Conservation (phyloP, 1,140 invertebrate genomes). For the Psilanteris sp. region DNA sequence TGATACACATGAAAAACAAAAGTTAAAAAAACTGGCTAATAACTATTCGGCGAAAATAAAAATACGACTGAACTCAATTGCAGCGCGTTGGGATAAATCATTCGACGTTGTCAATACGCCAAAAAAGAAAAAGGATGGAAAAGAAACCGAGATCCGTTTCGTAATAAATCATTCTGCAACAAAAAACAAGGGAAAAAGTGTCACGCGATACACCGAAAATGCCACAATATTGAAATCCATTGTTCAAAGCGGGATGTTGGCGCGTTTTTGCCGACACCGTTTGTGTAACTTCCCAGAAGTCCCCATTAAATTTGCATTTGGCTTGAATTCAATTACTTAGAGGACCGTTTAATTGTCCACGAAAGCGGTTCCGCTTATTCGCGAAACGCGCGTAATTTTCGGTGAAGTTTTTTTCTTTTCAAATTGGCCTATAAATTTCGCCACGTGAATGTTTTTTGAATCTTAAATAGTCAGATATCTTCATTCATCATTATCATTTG, state of each 20-base stretch:
- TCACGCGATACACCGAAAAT: constrained; percentile 33
- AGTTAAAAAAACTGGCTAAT: constrained; percentile 13
- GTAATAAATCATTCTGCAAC: constrained; percentile 39
- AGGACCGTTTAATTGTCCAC: constrained; percentile 63
- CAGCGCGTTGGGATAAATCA: constrained; percentile 36
- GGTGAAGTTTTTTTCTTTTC: constrained; percentile 23
- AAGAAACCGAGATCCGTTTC: background rate
- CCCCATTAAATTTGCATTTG: constrained; percentile 64
- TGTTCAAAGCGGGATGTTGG: constrained; percentile 52
- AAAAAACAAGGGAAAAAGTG: constrained; percentile 12
- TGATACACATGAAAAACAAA: constrained; percentile 4
- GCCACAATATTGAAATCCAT: constrained; percentile 63
- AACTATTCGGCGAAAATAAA: constrained; percentile 37
- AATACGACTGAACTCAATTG: constrained; percentile 16
- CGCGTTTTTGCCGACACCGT: constrained; percentile 23
- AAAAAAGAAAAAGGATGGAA: constrained; percentile 8
- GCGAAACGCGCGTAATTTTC: constrained; percentile 26
- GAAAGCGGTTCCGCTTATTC: constrained; percentile 49
- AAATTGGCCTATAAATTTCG: constrained; percentile 46
- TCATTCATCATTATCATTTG: too few relatives aligned
- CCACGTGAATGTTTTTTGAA: constrained; percentile 18
- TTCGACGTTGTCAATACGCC: constrained; percentile 24
- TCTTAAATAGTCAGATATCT: background rate
- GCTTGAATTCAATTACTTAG: constrained; percentile 66
- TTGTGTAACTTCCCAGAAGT: constrained; percentile 52